These are phyloP conservation scores for Neolamprologus variostigma DNA, from an alignment of 2,113 vertebrate genomes.

Conservation along the genomic window DNA sequence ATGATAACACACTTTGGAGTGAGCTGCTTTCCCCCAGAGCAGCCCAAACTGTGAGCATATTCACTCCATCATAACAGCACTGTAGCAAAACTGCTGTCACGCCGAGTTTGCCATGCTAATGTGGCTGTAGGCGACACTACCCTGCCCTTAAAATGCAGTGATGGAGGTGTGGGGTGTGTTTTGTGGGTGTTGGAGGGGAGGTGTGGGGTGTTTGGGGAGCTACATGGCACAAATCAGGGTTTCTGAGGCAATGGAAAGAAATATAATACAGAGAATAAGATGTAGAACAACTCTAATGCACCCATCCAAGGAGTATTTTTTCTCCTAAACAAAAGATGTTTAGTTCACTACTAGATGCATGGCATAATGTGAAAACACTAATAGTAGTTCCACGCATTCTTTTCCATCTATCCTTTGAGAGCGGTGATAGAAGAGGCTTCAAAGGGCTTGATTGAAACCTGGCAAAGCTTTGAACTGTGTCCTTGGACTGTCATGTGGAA, in stretches of 20 bases:
- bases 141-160: slow-evolving; percentile 13
- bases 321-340: neutral
- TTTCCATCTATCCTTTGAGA: slow-evolving; percentile 20
- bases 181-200: neutral
- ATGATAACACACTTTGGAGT: slow-evolving; percentile 62
- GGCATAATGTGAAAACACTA: neutral
- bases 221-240: neutral
- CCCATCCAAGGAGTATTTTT: neutral
- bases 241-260: neutral
- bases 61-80: slow-evolving; percentile 53
- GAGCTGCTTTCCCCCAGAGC: slow-evolving; percentile 41
- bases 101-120: slow-evolving; percentile 58
- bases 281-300: neutral
- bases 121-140: slow-evolving; percentile 36
- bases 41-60: slow-evolving; percentile 52
- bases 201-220: neutral
- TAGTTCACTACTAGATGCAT: neutral
- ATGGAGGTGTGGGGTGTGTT: slow-evolving; percentile 17
- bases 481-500: slow-evolving; percentile 40
- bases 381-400: neutral
- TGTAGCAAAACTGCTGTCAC: slow-evolving; percentile 63
- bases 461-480: slow-evolving; percentile 52
- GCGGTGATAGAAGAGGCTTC: slow-evolving; percentile 39
- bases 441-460: slow-evolving; percentile 52
- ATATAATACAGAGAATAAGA: neutral